Evolutionary conservation across 2,797 vertebrate species (phyloP).

Genomic region (Xenentodon cancila): DNA sequence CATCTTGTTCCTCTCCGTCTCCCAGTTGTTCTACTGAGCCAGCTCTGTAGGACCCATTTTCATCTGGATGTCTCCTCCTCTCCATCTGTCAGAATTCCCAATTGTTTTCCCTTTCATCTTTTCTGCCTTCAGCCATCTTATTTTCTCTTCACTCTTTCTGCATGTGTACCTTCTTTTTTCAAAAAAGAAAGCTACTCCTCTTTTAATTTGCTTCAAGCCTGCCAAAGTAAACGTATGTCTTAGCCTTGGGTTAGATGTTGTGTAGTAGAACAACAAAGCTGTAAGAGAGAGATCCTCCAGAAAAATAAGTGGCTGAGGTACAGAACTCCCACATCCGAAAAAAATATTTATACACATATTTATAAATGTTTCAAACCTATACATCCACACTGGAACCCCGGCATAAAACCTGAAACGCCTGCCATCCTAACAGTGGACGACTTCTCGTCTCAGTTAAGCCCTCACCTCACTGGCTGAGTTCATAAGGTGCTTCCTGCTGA

Average conservation of each 20-base stretch:
- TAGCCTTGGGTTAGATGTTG: conserved; percentile 24
- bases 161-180: conserved; percentile 18
- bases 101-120: conserved; percentile 26
- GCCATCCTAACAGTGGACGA: conserved; percentile 3
- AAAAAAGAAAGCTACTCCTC: conserved; percentile 18
- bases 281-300: no score
- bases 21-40: conserved; percentile 34
- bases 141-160: conserved; percentile 10
- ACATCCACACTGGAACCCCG: neutral
- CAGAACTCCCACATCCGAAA: neutral
- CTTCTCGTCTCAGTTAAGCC: conserved; percentile 26
- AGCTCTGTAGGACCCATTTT: conserved; percentile 55
- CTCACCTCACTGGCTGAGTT: conserved; percentile 85
- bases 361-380: conserved; percentile 1
- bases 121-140: conserved; percentile 1
- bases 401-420: no score
- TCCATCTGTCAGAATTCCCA: conserved; percentile 58
- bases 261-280: conserved; percentile 5
- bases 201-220: conserved; percentile 21
- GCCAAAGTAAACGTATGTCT: conserved; percentile 37
- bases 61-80: conserved; percentile 62
- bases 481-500: conserved; percentile 86
- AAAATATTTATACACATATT: neutral
- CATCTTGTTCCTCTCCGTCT: conserved; percentile 58
- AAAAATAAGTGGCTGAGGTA: no score